Evolutionary conservation across 2,113 vertebrate genomes (phyloP).

Genomic region (Axis porcinus): DNA sequence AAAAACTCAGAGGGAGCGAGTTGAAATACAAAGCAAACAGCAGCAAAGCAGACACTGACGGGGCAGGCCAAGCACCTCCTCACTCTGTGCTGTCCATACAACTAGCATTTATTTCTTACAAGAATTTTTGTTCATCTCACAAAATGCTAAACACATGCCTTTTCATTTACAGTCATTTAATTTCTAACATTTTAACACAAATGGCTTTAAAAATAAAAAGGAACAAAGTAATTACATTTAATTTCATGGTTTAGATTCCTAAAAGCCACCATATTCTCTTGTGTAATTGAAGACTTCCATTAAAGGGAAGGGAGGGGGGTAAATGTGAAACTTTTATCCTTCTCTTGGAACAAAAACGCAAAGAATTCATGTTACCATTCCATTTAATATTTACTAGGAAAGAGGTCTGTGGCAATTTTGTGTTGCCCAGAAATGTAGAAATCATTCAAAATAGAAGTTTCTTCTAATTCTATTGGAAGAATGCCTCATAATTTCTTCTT

Average conservation of each 20-base stretch:
- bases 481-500: background rate
- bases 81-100: background rate
- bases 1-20: slow-evolving; percentile 63
- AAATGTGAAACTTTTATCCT: slow-evolving; percentile 1
- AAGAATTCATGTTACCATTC: background rate
- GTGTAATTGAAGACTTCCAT: slow-evolving; percentile 38
- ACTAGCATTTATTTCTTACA: slow-evolving; percentile 16
- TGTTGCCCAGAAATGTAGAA: background rate
- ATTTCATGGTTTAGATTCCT: slow-evolving; percentile 55
- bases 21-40: slow-evolving; percentile 74
- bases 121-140: slow-evolving; percentile 33
- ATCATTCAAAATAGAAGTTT: background rate
- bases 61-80: slow-evolving; percentile 9
- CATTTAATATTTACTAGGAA: background rate
- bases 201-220: slow-evolving; percentile 41
- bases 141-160: slow-evolving; percentile 35
- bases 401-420: background rate
- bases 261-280: slow-evolving; percentile 62
- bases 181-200: slow-evolving; percentile 64
- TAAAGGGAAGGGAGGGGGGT: background rate
- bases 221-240: slow-evolving; percentile 54
- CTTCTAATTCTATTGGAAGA: background rate
- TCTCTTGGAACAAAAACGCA: background rate
- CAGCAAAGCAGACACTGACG: slow-evolving; percentile 50
- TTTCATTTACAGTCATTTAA: slow-evolving; percentile 67